Base-by-base conservation (phyloP, 2,888 invertebrate species). In the Idaea straminata region DNA sequence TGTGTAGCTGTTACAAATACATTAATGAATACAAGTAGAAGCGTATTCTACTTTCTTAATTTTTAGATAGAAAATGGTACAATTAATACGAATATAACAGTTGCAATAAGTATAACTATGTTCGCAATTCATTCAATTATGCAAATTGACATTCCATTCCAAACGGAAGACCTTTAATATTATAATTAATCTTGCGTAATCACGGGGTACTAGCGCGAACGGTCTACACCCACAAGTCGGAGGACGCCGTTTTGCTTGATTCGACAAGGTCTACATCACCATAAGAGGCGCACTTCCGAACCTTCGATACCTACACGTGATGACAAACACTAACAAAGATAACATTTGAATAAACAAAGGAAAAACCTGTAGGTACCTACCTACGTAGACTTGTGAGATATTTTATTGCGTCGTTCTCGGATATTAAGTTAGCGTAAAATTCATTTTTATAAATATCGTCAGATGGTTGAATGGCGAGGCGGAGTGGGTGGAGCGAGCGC, bases 401-500 rank as follows among this genome's bases (percentile, higher is more conserved):
- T 69, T 67, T 64, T 69, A 70, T 66, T 67, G 67, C 69, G 73
- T 66, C 63, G 67, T 69, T 69, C 60, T 65, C 34, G 62, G 66
- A 68, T 63, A 68, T 69, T 67, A 62, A 65, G 59, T 74, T 66
- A 69, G 68, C 25, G 25, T 25, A 25, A 61, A 71, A 64, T 65
- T 62, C 60, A 64, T 62, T 34, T 62, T 57, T 15, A 63, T 60
- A 64, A 60, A 35, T 59, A 16, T 57, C 47, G 57, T 25, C 82
- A 92, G 91, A 83, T 92, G 91, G 90, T 75, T 83, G 73, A 92
- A 92, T 70, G 92, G 92, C 62, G 89, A 92, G 67, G 74, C 81
- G 59, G 91, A 91, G 81, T 91, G 91, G 91, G 74, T 80, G 59
- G 91, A 91, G 81, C 91, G 91, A 91, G 82, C 81, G 70, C 89